phyloP scores from a whole-genome alignment of 2,797 vertebrate genomes.

The Garrulus glandarius region DNA sequence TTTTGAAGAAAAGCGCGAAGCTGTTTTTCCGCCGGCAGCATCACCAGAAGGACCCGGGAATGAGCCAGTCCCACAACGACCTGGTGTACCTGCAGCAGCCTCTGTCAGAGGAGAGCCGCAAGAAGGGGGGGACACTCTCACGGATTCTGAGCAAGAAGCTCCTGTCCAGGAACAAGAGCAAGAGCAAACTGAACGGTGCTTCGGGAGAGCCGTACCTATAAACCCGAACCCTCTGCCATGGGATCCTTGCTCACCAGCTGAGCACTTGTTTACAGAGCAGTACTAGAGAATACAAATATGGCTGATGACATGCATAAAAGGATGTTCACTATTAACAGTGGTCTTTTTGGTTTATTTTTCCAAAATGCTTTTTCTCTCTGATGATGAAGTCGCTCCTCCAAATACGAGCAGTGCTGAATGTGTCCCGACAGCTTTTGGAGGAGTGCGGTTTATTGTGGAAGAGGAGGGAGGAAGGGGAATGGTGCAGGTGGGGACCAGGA shows the following conservation, averaged over 20 bases:
- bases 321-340: not conserved
- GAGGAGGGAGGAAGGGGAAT: not conserved
- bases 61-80: constrained; percentile 98
- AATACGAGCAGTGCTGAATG: not conserved
- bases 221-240: not conserved
- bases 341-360: not conserved
- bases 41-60: constrained; percentile 92
- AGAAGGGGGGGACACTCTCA: constrained; percentile 83
- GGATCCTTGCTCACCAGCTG: constrained; percentile 53
- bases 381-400: not conserved
- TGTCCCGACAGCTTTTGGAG: not conserved
- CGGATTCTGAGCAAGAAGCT: constrained; percentile 87
- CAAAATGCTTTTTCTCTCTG: not conserved
- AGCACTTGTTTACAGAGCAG: constrained; percentile 65
- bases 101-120: constrained; percentile 76
- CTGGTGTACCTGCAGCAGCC: constrained; percentile 90
- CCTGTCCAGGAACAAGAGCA: constrained; percentile 82
- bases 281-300: not conserved
- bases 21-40: constrained; percentile 93
- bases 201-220: constrained; percentile 64
- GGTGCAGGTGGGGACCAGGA: not conserved
- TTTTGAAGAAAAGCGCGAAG: constrained; percentile 90
- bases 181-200: constrained; percentile 76
- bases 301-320: not conserved
- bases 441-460: not conserved